Evolutionary conservation across 2,888 invertebrate species (phyloP).

Genomic region (Noctua fimbriata): DNA sequence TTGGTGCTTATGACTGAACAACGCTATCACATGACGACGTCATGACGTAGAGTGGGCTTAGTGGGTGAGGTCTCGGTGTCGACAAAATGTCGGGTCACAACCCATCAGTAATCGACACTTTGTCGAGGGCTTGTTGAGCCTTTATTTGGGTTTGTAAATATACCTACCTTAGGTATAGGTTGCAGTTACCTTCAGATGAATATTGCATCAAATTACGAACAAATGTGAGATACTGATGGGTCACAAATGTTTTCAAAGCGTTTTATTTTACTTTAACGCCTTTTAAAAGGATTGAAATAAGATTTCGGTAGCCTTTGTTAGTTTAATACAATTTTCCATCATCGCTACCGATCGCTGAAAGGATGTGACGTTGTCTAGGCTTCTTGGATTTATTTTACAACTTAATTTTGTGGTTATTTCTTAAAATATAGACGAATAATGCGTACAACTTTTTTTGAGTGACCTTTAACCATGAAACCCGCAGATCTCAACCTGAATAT

Average conservation of each 20-base stretch:
- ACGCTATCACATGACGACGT: constrained; percentile 7
- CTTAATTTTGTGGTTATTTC: not conserved
- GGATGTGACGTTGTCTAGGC: not conserved
- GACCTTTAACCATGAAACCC: too few species aligned
- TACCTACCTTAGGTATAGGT: not conserved
- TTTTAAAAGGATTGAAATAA: not conserved
- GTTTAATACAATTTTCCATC: not conserved
- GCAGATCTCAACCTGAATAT: not conserved
- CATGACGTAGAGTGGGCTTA: not conserved
- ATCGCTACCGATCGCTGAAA: not conserved
- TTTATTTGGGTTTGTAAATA: not conserved
- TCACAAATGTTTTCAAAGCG: not conserved
- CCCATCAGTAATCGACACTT: constrained; percentile 28
- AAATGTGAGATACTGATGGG: not conserved
- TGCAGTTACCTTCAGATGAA: not conserved
- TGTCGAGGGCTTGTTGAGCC: constrained; percentile 1
- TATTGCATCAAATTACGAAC: not conserved
- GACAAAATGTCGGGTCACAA: constrained; percentile 19
- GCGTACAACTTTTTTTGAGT: not conserved
- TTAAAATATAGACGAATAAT: not conserved
- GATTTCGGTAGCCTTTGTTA: not conserved
- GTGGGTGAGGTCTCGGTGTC: not conserved
- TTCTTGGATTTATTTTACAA: not conserved
- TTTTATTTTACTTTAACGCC: not conserved
- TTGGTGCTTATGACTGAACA: not conserved